phyloP scores from a whole-genome alignment of 2,113 vertebrate species.

The Brachyhypopomus occidentalis region DNA sequence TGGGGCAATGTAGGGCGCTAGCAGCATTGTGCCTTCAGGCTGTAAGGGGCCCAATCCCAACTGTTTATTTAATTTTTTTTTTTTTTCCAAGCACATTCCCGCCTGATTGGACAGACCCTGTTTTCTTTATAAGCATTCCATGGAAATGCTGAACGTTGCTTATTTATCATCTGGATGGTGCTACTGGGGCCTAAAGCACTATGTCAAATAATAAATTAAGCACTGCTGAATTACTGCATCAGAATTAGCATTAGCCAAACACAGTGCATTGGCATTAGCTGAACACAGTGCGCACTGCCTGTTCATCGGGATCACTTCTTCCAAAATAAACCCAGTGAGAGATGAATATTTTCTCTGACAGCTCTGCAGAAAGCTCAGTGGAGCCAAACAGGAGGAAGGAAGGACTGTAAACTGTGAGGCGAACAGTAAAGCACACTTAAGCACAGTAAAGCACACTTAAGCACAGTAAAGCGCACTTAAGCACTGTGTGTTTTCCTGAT shows the following conservation, averaged over 20 bases:
- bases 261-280: no score
- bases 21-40: background rate
- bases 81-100: conserved; percentile 9
- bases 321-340: background rate
- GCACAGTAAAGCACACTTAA: no score
- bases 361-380: background rate
- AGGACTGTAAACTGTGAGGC: background rate
- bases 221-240: background rate
- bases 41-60: background rate
- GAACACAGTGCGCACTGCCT: no score
- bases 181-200: background rate
- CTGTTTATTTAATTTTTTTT: conserved; percentile 6
- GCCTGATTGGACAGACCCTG: conserved; percentile 7
- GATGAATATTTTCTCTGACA: background rate
- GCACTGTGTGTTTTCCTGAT: background rate
- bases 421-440: no score
- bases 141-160: conserved; percentile 5
- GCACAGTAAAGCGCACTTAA: no score
- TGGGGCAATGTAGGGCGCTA: background rate
- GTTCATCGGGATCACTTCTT: no score
- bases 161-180: background rate
- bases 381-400: conserved; percentile 1
- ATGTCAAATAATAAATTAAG: background rate
- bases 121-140: conserved; percentile 10
- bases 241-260: background rate